phyloP scores from a whole-genome alignment of 2,113 vertebrate species.

The Amblyopsis rosae region DNA sequence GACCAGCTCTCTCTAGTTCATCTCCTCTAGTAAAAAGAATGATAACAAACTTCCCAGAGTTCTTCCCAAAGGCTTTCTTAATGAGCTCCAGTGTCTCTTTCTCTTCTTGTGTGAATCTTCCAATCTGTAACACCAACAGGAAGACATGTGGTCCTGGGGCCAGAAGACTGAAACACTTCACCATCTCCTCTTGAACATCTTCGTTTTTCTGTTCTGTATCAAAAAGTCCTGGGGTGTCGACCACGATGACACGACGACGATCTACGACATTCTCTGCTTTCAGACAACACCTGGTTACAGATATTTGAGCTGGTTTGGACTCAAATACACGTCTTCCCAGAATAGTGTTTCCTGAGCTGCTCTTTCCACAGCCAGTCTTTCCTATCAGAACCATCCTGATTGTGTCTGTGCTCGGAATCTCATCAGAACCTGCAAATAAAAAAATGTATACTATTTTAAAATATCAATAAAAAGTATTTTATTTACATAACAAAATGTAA shows the following conservation, averaged over 20 bases:
- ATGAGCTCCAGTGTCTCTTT: conserved; percentile 33
- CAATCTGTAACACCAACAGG: conserved; percentile 57
- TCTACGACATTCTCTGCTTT: conserved; percentile 21
- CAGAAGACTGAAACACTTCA: conserved; percentile 44
- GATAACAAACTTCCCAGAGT: conserved; percentile 48
- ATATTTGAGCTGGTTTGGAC: not conserved
- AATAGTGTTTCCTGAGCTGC: conserved; percentile 61
- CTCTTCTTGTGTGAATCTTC: conserved; percentile 50
- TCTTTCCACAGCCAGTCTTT: conserved; percentile 65
- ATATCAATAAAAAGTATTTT: too few species aligned
- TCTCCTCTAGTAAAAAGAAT: conserved; percentile 69
- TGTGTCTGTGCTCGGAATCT: too few species aligned
- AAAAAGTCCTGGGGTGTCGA: conserved; percentile 72
- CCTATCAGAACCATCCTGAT: conserved; percentile 55
- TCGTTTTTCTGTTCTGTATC: conserved; percentile 39
- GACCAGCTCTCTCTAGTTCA: not conserved
- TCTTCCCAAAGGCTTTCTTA: conserved; percentile 43
- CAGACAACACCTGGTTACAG: conserved; percentile 30
- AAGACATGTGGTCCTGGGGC: conserved; percentile 65
- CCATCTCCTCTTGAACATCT: conserved; percentile 36
- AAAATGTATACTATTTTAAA: too few species aligned
- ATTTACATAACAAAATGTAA: too few species aligned
- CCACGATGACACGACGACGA: conserved; percentile 18
- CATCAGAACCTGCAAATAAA: too few species aligned
- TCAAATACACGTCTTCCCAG: conserved; percentile 52